Conservation (phyloP, 1,140 invertebrate genomes). For the Druon quercuslanigerum region DNA sequence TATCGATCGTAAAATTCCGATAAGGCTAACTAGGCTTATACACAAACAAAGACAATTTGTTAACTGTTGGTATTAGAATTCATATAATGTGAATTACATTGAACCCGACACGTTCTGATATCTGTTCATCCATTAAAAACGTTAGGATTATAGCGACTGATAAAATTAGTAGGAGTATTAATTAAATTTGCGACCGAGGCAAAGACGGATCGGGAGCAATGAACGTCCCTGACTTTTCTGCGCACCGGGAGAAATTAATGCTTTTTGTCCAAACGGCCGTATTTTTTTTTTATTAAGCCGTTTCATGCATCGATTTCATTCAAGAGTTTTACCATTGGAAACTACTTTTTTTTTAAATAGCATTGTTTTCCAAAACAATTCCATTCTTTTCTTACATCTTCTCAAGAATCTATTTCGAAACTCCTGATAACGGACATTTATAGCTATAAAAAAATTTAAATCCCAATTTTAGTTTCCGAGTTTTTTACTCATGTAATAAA, state of each 20-base stretch:
- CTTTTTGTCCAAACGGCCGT: not conserved
- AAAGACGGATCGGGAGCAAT: slow-evolving; percentile 23
- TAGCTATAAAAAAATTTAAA: no score
- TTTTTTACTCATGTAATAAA: no score
- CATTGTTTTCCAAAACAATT: not conserved
- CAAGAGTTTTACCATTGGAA: no score
- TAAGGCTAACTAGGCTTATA: no score
- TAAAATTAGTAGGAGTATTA: slow-evolving; percentile 13
- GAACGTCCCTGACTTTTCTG: slow-evolving; percentile 20
- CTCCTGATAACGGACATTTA: not conserved
- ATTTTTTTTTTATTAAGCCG: not conserved
- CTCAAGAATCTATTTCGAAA: not conserved
- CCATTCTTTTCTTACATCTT: not conserved
- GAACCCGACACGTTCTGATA: not conserved
- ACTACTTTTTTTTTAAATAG: not conserved
- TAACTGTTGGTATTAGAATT: not conserved
- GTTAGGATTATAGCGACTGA: slow-evolving; percentile 17
- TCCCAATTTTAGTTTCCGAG: no score
- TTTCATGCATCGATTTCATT: not conserved
- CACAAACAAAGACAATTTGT: no score
- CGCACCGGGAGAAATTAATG: slow-evolving; percentile 5
- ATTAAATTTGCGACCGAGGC: not conserved
- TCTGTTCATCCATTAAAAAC: slow-evolving; percentile 11
- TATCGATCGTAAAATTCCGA: no score
- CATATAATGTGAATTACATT: slow-evolving; percentile 7